Evolutionary conservation across 2,888 invertebrate genomes (phyloP).

Genomic region (Dendrolimus houi): DNA sequence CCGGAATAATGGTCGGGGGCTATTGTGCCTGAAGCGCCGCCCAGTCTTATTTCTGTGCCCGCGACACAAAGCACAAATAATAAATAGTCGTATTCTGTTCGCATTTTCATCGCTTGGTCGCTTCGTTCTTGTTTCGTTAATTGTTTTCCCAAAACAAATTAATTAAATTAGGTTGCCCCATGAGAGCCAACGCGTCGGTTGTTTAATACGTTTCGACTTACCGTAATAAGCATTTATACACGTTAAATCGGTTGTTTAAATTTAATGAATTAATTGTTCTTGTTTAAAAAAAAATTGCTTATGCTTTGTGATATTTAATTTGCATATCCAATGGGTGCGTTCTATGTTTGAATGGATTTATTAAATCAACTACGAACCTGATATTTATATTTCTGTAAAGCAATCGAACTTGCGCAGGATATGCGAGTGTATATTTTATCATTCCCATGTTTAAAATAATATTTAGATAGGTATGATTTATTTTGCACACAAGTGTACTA

Average conservation of each 20-base stretch:
- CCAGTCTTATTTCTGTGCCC: conserved; percentile 41
- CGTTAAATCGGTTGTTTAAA: conserved; percentile 37
- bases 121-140: conserved; percentile 63
- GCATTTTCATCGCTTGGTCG: conserved; percentile 62
- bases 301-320: conserved; percentile 5
- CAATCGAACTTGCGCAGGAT: too few species aligned
- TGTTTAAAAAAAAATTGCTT: too few species aligned
- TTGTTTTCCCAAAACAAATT: conserved; percentile 66
- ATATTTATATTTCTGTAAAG: too few species aligned
- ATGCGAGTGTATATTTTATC: too few species aligned
- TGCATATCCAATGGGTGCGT: not conserved
- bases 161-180: conserved; percentile 68
- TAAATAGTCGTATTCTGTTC: conserved; percentile 72
- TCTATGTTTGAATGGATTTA: not conserved
- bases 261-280: conserved; percentile 39
- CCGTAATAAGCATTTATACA: conserved; percentile 35
- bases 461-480: too few species aligned
- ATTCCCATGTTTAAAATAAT: too few species aligned
- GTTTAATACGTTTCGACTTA: conserved; percentile 58
- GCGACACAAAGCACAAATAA: conserved; percentile 67
- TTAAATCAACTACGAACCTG: too few species aligned
- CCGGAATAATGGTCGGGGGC: conserved; percentile 52
- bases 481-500: too few species aligned
- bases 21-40: conserved; percentile 56
- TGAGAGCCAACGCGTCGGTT: conserved; percentile 52